Base-by-base conservation (phyloP, 2,113 vertebrate genomes). In the Triplophysa siluroides region DNA sequence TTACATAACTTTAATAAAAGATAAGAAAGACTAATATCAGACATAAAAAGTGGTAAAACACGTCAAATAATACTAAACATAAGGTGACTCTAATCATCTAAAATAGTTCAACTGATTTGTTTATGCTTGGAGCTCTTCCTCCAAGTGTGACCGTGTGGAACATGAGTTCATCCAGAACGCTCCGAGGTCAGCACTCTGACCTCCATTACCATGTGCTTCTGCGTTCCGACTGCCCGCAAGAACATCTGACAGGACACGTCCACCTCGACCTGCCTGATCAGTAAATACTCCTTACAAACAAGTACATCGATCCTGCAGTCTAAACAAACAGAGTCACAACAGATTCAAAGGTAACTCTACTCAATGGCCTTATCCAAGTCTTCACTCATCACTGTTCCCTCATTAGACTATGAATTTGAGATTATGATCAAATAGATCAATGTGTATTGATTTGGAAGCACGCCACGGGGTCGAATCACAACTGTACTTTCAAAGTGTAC, bases 161-260 rank as follows among this genome's bases (percentile, higher is more conserved):
- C 58, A 58, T 29, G 29, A 80, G 56, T 56, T 76, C 76, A 70
- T 54, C 60, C 68, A 52, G 29, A 74, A 52, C 70, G 76, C 52
- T 45, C 33, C 68, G 23, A 75, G 79, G 52, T 78, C 68, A 62
- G 38, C 69, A 2, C 33, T 69, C 24, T 75, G 64, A 70, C 60
- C 56, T 63, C 64, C 47, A 41, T 14, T 7, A 26, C 62, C 3
- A 45, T 45, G 56, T 43, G 68, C 41, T 24, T 23, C 16, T 77
- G 76, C 71, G 76, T 81, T 69, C 19, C 76, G 47, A 9, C 47
- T 24, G 78, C 76, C 72, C 45, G 38, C 11, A 71, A 41, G 63
- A 69, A 58, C 50, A 47, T 50, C 26, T 79, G 45, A 70, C 38
- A 23, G 54, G 76, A 54, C 61, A 47, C 33, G 52, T 76, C 67